phyloP scores from a whole-genome alignment of 2,797 vertebrate genomes.

The Gymnodraco acuticeps region DNA sequence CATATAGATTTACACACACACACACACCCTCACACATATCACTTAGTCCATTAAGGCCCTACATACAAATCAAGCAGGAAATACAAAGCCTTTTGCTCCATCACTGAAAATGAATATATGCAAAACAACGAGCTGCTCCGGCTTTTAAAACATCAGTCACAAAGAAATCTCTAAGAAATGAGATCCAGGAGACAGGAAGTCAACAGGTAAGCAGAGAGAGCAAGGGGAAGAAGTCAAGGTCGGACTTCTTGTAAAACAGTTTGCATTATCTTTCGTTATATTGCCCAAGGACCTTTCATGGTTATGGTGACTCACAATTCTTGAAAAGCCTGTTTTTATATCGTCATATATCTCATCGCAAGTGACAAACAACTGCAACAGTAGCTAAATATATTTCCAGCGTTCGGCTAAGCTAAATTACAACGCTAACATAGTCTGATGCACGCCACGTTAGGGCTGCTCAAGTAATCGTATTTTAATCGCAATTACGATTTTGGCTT shows the following conservation, averaged over 20 bases:
- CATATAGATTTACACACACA: slow-evolving; percentile 75
- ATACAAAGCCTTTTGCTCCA: slow-evolving; percentile 68
- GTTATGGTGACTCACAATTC: too few relatives aligned
- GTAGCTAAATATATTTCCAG: too few relatives aligned
- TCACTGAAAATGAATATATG: slow-evolving; percentile 81
- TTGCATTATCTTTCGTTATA: not conserved
- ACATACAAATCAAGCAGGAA: slow-evolving; percentile 72
- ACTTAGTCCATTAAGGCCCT: slow-evolving; percentile 69
- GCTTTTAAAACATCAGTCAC: slow-evolving; percentile 81
- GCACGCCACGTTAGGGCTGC: too few relatives aligned
- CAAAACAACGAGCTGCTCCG: slow-evolving; percentile 72
- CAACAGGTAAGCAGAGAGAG: slow-evolving; percentile 59
- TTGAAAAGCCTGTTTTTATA: too few relatives aligned
- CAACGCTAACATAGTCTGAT: too few relatives aligned
- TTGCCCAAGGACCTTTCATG: too few relatives aligned
- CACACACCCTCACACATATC: slow-evolving; percentile 25
- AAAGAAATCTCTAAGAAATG: slow-evolving; percentile 41
- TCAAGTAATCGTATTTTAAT: too few relatives aligned
- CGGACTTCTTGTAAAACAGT: slow-evolving; percentile 4
- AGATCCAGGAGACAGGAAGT: slow-evolving; percentile 51
- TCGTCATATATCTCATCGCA: too few relatives aligned
- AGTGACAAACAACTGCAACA: too few relatives aligned
- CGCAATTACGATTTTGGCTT: too few relatives aligned
- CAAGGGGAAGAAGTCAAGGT: slow-evolving; percentile 40
- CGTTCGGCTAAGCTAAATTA: too few relatives aligned